phyloP scores from a whole-genome alignment of 2,113 vertebrate species.

The Anarhynchus alexandrinus region DNA sequence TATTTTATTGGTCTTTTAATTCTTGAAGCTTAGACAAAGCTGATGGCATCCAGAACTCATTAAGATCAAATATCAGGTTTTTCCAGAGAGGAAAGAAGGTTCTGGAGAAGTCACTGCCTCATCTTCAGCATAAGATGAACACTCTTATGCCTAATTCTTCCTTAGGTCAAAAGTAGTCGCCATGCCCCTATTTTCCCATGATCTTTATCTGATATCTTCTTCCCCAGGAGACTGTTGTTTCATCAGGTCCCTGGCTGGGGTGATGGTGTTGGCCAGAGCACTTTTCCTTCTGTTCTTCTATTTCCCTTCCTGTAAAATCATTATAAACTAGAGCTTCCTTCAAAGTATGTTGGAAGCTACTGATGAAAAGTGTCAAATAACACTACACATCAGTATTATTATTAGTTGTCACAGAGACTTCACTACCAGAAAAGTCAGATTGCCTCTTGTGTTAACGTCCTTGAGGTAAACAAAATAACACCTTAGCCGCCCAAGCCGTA shows the following conservation, averaged over 20 bases:
- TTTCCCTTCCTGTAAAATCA: neutral
- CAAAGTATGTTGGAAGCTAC: neutral
- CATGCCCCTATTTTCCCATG: neutral
- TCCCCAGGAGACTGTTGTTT: neutral
- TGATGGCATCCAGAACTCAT: neutral
- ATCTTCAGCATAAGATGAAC: neutral
- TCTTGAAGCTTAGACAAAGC: neutral
- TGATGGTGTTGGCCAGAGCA: neutral
- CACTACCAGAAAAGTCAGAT: neutral
- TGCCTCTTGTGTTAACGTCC: neutral
- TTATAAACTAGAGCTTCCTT: neutral
- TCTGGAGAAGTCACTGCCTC: neutral
- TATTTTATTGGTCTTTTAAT: neutral
- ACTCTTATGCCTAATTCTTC: neutral
- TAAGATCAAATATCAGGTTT: neutral
- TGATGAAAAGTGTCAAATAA: neutral
- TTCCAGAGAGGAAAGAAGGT: neutral
- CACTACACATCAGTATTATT: neutral
- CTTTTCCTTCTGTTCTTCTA: neutral
- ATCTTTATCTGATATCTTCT: neutral
- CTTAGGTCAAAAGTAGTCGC: neutral
- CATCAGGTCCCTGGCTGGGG: neutral
- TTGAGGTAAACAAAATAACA: neutral
- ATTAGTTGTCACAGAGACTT: neutral
- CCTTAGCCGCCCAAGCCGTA: neutral